These are phyloP conservation scores for Hermatobates lingyangjiaoensis DNA, from an alignment of 1,140 invertebrate genomes.

Conservation along the genomic window DNA sequence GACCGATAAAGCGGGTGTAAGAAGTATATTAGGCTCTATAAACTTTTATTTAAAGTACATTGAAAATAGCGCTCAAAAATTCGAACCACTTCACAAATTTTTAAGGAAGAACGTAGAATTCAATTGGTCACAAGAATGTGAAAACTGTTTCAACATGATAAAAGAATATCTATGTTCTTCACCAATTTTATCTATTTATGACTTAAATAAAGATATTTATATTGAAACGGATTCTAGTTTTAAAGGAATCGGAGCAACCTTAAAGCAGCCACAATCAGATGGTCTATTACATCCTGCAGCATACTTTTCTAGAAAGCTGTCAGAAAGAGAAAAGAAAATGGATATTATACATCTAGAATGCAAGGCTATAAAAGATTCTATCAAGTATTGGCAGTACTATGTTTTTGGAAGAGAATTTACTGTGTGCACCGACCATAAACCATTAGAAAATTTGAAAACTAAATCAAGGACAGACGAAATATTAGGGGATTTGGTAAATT, in stretches of 20 bases:
- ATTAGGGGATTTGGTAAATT: conserved; percentile 10
- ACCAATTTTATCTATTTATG: conserved; percentile 21
- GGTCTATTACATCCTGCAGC: conserved; percentile 13
- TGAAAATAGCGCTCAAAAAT: conserved; percentile 19
- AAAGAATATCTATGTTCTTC: conserved; percentile 21
- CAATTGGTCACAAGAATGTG: conserved; percentile 20
- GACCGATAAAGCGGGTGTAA: conserved; percentile 12
- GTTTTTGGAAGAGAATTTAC: conserved; percentile 11
- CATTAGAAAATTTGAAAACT: conserved; percentile 12
- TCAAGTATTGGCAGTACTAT: conserved; percentile 16
- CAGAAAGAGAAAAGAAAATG: conserved; percentile 8
- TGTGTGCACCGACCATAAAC: conserved; percentile 13
- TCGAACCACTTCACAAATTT: conserved; percentile 20
- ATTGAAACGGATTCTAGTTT: conserved; percentile 22
- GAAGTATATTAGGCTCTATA: conserved; percentile 16
- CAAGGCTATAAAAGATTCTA: conserved; percentile 15
- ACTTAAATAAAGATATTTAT: background rate
- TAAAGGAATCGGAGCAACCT: conserved; percentile 7
- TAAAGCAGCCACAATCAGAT: background rate
- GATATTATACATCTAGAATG: conserved; percentile 20
- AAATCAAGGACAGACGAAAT: conserved; percentile 12
- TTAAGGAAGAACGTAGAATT: conserved; percentile 21
- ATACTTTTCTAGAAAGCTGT: conserved; percentile 7
- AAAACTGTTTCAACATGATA: conserved; percentile 21
- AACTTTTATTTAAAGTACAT: conserved; percentile 17